phyloP scores from a whole-genome alignment of 2,797 vertebrate species.

The Rhynchotus rufescens region DNA sequence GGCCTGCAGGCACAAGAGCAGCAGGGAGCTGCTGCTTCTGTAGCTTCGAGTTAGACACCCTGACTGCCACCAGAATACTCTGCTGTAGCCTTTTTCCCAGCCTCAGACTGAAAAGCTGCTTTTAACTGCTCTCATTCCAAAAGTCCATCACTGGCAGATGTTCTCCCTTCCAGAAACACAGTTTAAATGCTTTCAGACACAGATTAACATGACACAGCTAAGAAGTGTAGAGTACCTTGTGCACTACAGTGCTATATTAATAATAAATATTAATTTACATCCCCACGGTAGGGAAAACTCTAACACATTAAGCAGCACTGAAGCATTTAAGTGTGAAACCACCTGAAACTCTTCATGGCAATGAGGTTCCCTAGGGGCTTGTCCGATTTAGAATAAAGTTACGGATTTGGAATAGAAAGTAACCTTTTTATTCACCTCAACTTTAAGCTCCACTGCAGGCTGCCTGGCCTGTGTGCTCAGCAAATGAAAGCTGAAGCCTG shows the following conservation, averaged over 20 bases:
- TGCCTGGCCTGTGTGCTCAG: background rate
- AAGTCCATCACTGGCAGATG: background rate
- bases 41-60: background rate
- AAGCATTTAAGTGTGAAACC: constrained; percentile 26
- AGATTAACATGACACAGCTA: background rate
- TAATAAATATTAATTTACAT: constrained; percentile 23
- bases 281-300: background rate
- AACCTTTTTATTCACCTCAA: background rate
- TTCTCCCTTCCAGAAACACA: background rate
- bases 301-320: background rate
- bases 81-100: background rate
- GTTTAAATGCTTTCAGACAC: background rate
- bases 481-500: background rate
- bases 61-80: background rate
- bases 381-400: background rate
- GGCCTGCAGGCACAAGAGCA: background rate
- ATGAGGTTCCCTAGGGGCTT: background rate
- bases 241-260: background rate
- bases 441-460: background rate
- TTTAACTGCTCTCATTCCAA: background rate
- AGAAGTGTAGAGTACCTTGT: background rate
- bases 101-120: background rate
- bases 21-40: background rate
- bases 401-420: background rate
- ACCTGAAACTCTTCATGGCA: constrained; percentile 11